These are phyloP conservation scores for Bagarius yarrelli DNA, from an alignment of 2,113 vertebrate genomes.

Conservation along the genomic window DNA sequence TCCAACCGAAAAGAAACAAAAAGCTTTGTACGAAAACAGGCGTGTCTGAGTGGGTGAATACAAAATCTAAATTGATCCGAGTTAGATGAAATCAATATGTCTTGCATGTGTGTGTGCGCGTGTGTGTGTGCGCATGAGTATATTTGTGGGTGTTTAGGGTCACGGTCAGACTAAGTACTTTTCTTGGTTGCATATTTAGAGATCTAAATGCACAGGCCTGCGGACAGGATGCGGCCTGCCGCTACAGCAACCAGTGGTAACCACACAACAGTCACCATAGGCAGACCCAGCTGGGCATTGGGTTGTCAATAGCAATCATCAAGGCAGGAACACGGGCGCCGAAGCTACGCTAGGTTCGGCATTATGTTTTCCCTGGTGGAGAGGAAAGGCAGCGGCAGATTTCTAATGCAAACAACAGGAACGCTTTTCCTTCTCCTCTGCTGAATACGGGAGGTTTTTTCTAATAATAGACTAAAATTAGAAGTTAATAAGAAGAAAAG, in stretches of 20 bases:
- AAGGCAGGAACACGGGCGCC: slow-evolving; percentile 19
- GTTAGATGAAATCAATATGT: slow-evolving; percentile 18
- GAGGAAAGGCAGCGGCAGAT: slow-evolving; percentile 45
- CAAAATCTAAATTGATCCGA: not conserved
- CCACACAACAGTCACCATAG: slow-evolving; percentile 58
- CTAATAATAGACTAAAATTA: not conserved
- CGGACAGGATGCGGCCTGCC: slow-evolving; percentile 59
- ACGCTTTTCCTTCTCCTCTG: slow-evolving; percentile 27
- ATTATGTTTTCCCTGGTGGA: not conserved
- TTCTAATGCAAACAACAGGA: slow-evolving; percentile 68
- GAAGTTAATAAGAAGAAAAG: not conserved
- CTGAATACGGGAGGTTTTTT: not conserved
- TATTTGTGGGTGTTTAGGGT: slow-evolving; percentile 28
- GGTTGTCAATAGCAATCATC: slow-evolving; percentile 38
- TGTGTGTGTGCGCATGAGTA: too few relatives aligned
- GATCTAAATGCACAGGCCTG: slow-evolving; percentile 49
- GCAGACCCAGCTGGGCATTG: slow-evolving; percentile 56
- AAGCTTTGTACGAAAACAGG: not conserved
- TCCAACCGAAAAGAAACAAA: not conserved
- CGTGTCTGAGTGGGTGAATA: slow-evolving; percentile 19
- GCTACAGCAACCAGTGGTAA: slow-evolving; percentile 60
- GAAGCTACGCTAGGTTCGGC: slow-evolving; percentile 45
- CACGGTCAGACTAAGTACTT: slow-evolving; percentile 34
- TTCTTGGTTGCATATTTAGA: slow-evolving; percentile 57
- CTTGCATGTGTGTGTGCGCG: not conserved